A percentile compares a stretch with the other conserved stretches of the same genome.
phyloP scores from a whole-genome alignment of 1,140 invertebrate genomes.

The Lamellibrachia luymesi region DNA sequence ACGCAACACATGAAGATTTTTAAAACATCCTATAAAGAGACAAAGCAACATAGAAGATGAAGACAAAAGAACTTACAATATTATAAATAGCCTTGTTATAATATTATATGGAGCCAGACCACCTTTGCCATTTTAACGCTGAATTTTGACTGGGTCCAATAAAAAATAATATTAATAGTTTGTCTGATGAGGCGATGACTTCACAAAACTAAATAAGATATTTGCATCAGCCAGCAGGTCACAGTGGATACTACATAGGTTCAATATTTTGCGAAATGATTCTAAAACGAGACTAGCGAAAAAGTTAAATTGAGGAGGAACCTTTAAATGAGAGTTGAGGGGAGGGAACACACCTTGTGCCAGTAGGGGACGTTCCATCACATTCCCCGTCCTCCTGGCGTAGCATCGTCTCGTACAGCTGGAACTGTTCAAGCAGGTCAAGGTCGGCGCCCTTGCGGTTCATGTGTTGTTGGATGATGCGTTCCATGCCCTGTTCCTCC shows the following conservation, averaged over 20 bases:
- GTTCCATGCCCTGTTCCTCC: constrained; percentile 94
- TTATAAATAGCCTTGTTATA: too few species aligned
- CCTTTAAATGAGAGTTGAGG: neutral
- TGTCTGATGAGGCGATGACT: too few species aligned
- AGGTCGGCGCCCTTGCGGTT: constrained; percentile 77
- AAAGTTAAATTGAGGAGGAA: neutral
- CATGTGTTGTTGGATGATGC: constrained; percentile 86
- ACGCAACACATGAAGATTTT: too few species aligned
- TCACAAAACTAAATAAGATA: too few species aligned
- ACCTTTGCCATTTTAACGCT: too few species aligned
- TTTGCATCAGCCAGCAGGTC: neutral
- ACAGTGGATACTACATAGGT: too few species aligned
- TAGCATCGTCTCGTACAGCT: constrained; percentile 91
- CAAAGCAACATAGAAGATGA: too few species aligned
- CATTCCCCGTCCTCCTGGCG: constrained; percentile 77
- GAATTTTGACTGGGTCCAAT: too few species aligned
- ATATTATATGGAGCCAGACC: too few species aligned
- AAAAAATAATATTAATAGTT: too few species aligned
- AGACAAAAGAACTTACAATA: too few species aligned
- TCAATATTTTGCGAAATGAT: neutral
- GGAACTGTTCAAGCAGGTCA: constrained; percentile 88
- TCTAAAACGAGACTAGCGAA: neutral
- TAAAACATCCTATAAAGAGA: too few species aligned
- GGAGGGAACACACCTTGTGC: neutral
- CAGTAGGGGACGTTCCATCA: constrained; percentile 21